A percentile compares a stretch with the other conserved stretches of the same genome.
Conservation (phyloP, 2,113 vertebrate genomes). For the Poeciliopsis turrubarensis region DNA sequence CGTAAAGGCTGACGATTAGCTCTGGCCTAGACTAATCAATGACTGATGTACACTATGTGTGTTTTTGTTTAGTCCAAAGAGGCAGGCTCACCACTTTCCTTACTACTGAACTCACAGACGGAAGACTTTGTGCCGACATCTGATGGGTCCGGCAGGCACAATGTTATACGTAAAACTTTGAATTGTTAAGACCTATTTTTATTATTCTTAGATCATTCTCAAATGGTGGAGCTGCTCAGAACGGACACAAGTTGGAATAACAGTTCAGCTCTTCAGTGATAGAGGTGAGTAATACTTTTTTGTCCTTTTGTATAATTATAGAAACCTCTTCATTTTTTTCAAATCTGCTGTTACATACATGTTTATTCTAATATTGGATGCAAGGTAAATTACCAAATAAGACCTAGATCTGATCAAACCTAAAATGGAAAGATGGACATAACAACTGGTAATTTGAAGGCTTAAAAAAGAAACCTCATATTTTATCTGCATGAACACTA, state of each 20-base stretch:
- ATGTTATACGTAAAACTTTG: background rate
- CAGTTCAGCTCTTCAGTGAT: background rate
- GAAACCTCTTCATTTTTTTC: background rate
- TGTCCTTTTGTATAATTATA: background rate
- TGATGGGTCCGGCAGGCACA: conserved; percentile 4
- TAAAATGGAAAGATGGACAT: background rate
- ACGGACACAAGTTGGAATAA: background rate
- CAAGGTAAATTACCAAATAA: background rate
- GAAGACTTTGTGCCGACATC: background rate
- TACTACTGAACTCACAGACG: conserved; percentile 21
- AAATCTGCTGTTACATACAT: background rate
- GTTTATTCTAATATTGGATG: background rate
- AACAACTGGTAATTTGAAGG: background rate
- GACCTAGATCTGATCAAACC: background rate
- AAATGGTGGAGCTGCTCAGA: background rate
- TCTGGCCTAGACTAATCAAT: conserved; percentile 64
- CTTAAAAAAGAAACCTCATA: background rate
- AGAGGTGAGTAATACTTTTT: background rate
- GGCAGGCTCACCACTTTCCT: conserved; percentile 26
- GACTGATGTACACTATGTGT: conserved; percentile 34
- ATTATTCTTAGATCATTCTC: background rate
- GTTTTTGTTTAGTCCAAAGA: conserved; percentile 28
- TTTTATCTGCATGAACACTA: background rate
- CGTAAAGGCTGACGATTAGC: conserved; percentile 66
- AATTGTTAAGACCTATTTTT: background rate